These are phyloP conservation scores for Cricetomys ansorgei DNA, from an alignment of 2,113 vertebrate genomes.

Conservation along the genomic window DNA sequence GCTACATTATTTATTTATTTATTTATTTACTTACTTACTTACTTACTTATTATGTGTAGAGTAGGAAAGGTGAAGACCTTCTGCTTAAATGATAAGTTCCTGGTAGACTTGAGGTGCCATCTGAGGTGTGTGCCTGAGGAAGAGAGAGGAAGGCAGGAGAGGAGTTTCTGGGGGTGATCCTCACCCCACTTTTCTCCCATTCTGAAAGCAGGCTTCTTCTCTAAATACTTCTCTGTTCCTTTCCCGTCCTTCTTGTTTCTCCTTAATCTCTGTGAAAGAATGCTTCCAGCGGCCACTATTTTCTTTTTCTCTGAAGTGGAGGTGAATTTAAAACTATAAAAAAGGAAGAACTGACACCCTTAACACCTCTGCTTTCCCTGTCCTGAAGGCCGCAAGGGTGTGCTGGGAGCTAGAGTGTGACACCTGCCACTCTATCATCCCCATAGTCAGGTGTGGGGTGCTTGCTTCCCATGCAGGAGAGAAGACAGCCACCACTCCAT, in stretches of 20 bases:
- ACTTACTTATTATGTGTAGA: no score
- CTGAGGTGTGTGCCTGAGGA: not conserved
- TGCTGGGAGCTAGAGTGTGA: not conserved
- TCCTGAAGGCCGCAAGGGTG: not conserved
- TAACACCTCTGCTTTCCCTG: not conserved
- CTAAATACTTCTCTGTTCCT: not conserved
- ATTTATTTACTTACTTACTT: no score
- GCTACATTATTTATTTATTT: no score
- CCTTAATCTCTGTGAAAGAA: not conserved
- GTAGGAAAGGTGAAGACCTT: not conserved
- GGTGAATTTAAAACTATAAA: not conserved
- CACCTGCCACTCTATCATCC: not conserved
- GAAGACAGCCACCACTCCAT: not conserved
- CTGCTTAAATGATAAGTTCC: not conserved
- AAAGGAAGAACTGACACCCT: not conserved
- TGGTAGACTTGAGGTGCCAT: no score
- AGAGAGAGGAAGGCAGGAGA: not conserved
- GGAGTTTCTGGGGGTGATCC: fast-evolving
- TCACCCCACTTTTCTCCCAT: not conserved
- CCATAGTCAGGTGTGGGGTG: not conserved
- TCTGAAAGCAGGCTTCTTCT: not conserved
- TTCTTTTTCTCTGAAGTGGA: not conserved
- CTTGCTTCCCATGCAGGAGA: not conserved
- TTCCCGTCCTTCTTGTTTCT: not conserved
- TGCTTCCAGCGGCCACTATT: not conserved